Evolutionary conservation across 2,113 vertebrate genomes (phyloP).

Genomic region (Nettapus auritus): DNA sequence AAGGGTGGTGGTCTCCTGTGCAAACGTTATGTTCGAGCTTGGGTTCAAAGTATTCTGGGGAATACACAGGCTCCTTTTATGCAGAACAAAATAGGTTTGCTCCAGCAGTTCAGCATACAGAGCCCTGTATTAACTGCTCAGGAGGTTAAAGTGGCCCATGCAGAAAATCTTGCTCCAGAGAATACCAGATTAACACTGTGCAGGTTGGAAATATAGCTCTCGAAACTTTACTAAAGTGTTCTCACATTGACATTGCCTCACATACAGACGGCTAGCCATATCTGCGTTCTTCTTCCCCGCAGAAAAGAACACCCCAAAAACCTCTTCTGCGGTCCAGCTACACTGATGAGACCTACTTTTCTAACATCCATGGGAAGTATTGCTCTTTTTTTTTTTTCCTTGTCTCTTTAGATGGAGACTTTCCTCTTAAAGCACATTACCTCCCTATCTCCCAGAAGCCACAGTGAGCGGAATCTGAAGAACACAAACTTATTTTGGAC

Average conservation of each 20-base stretch:
- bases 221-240: background rate
- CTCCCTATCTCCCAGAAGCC: background rate
- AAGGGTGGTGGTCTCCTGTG: conserved; percentile 28
- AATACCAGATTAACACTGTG: background rate
- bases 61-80: background rate
- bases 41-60: conserved; percentile 47
- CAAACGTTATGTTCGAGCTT: conserved; percentile 44
- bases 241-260: background rate
- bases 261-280: background rate
- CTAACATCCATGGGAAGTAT: background rate
- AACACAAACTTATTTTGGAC: background rate
- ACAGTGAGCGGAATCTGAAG: background rate
- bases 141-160: background rate
- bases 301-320: background rate
- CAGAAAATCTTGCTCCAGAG: background rate
- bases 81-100: background rate
- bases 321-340: background rate
- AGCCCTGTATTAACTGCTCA: background rate
- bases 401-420: conserved; percentile 28
- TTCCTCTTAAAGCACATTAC: background rate
- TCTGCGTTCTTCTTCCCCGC: no score
- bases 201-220: background rate
- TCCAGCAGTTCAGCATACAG: background rate
- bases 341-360: background rate
- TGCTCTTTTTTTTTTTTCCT: background rate